Evolutionary conservation across 2,113 vertebrate species (phyloP).

Genomic region (Salminus brasiliensis): DNA sequence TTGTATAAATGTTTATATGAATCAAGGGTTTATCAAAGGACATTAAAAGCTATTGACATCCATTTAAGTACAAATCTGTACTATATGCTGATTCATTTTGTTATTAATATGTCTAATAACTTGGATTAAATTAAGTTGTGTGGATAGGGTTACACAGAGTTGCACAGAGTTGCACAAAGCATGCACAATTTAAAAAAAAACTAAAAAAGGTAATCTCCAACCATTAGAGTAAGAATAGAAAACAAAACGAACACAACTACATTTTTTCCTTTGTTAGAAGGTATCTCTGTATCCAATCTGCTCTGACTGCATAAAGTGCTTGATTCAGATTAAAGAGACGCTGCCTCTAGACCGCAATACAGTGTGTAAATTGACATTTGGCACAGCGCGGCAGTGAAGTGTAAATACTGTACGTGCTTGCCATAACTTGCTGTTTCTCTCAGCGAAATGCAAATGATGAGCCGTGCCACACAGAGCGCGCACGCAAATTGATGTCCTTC

Average conservation of each 20-base stretch:
- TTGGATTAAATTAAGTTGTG: too few relatives aligned
- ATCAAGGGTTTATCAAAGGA: too few relatives aligned
- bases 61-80: too few relatives aligned
- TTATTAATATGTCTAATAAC: too few relatives aligned
- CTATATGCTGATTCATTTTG: too few relatives aligned
- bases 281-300: conserved; percentile 33
- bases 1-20: too few relatives aligned
- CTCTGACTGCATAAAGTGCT: conserved; percentile 32
- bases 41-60: too few relatives aligned
- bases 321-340: conserved; percentile 52
- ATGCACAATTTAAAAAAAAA: not conserved
- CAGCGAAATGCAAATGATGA: conserved; percentile 32
- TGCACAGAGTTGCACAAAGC: too few relatives aligned
- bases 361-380: conserved; percentile 62
- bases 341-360: conserved; percentile 55
- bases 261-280: conserved; percentile 22
- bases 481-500: conserved; percentile 67
- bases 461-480: conserved; percentile 46
- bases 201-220: not conserved
- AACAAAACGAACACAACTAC: not conserved
- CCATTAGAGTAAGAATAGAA: too few relatives aligned
- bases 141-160: too few relatives aligned
- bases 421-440: conserved; percentile 42
- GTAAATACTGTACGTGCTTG: conserved; percentile 37
- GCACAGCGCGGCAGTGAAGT: conserved; percentile 51